Base-by-base conservation (phyloP, 2,797 vertebrate genomes). In the Myotis findleyi region DNA sequence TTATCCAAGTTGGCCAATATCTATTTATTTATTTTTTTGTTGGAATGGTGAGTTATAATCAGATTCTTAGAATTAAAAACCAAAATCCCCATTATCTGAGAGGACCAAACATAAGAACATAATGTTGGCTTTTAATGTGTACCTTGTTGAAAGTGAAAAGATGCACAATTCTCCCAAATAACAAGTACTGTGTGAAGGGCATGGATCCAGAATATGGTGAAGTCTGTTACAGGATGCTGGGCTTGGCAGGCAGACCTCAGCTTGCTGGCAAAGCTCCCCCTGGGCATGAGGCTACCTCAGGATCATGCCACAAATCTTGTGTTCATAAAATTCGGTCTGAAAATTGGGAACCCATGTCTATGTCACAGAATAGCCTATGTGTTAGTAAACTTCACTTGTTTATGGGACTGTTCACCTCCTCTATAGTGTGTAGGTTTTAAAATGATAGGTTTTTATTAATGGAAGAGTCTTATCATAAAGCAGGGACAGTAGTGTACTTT, bases 401-500 rank as follows among this genome's bases (percentile, higher is more conserved):
- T 66, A 62, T 0, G 9, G 47, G 44, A 76, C 18, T 36, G 21
- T 66, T 87, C 16, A 55, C 16, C 23, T 66, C 53, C 73, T 77
- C 16, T 44, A 69, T 64, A 2, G 47, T 89, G 76, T 81, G 17
- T 41, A 76, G 27, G 27, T 77, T 82, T 95, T 84, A 36, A 20
- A 66, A 81, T 62, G 20, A 2, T 66, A 83, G 8, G 11, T 62
- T 93, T 96, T 92, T 85, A 73, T 76, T 91, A 96, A 77, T 92
- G 80, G 75, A 94, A 82, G 44, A 87, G 23, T 25, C 62, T 95
- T 96, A 93, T 97, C 57, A 72, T 85, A 64, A 96, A 91, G 79
- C 57, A 97, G 18, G 49, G 33, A 95, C 75, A 95, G 76, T 95
- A 87, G 87, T 95, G 5, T 66, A 80, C 87, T 92, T 97, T 97